Conservation (phyloP, 2,888 invertebrate genomes). For the Diloba caeruleocephala region DNA sequence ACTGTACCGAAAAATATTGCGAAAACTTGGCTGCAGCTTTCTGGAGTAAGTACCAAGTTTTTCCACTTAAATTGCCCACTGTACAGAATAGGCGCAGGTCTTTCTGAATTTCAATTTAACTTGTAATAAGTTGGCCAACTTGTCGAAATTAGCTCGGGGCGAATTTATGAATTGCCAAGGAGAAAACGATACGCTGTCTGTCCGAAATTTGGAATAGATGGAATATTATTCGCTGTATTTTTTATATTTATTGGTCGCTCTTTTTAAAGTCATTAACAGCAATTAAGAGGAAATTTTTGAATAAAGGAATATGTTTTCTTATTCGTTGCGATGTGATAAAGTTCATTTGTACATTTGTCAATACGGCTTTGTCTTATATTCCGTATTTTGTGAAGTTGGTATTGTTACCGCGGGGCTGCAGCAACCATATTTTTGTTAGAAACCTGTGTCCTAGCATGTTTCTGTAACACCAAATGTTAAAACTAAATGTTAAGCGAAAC, state of each 20-base stretch:
- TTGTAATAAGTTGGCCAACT: constrained; percentile 78
- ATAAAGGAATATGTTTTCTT: too few species aligned
- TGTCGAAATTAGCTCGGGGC: constrained; percentile 72
- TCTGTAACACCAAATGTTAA: too few species aligned
- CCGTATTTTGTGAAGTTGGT: too few species aligned
- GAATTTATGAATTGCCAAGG: constrained; percentile 58
- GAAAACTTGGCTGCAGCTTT: constrained; percentile 52
- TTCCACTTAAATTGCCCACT: constrained; percentile 58
- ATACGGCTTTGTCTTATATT: too few species aligned
- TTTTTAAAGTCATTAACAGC: not conserved
- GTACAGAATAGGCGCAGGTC: constrained; percentile 62
- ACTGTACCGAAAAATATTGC: constrained; percentile 51
- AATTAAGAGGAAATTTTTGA: not conserved
- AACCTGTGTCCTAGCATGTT: too few species aligned
- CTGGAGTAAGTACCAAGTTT: constrained; percentile 49
- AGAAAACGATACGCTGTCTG: constrained; percentile 46
- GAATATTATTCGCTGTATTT: constrained; percentile 27
- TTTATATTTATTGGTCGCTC: constrained; percentile 4
- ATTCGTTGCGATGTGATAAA: too few species aligned
- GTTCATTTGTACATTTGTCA: too few species aligned
- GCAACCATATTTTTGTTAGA: too few species aligned
- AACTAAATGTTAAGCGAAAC: too few species aligned
- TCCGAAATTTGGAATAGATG: constrained; percentile 44
- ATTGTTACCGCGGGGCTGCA: too few species aligned
- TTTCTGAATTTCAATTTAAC: constrained; percentile 82